Evolutionary conservation across 2,888 invertebrate species (phyloP), one percentile per base, ranked within the genome.

Genomic region (Tachina grossa): DNA sequence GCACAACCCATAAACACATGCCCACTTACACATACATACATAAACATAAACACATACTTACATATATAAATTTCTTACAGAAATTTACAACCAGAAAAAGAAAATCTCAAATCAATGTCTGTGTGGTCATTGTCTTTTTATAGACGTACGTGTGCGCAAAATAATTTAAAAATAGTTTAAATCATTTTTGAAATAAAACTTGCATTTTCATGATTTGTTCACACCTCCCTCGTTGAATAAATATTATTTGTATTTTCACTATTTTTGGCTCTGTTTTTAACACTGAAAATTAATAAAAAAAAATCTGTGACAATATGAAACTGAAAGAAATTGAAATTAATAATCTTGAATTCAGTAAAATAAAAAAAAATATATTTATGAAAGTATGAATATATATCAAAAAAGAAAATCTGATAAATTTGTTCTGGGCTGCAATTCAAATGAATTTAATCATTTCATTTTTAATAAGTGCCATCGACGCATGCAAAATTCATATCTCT

Each of bases 181-280:
- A 66, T 47, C 68, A 57, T 66, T 77, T 77, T 61, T 59, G 1
- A 49, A 68, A 43, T 49, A 49, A 66, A 22, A 57, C 22, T 53
- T 81, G 68, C 63, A 85, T 69, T 78, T 85, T 74, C 22, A 51
- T 43, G 11, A 71, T 63, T 65, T 65, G 74, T 82, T 78, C 82
- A 78, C 85, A 71, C 78, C 72, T 85, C 61, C 68, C 9, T 13
- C 11, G 9, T 51, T 47, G 11, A 68, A 61, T 71, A 75, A 31
- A 19, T 55, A 61, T n/a, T 45, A 9, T 59, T 63, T 71, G 55
- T 71, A 22, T 55, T 41, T n/a, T 47, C 43, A 19, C 16, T 41
- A 69, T 9, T 77, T 66, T 47, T 68, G 6, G 1, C 0, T 5
- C 31, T 47, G 13, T 45, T 55, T 63, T 22, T n/a, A 31, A 31